A percentile compares a stretch with the other conserved stretches of the same genome.
These are phyloP conservation scores for Fragum fragum DNA, from an alignment of 2,888 invertebrate species.

Conservation along the genomic window DNA sequence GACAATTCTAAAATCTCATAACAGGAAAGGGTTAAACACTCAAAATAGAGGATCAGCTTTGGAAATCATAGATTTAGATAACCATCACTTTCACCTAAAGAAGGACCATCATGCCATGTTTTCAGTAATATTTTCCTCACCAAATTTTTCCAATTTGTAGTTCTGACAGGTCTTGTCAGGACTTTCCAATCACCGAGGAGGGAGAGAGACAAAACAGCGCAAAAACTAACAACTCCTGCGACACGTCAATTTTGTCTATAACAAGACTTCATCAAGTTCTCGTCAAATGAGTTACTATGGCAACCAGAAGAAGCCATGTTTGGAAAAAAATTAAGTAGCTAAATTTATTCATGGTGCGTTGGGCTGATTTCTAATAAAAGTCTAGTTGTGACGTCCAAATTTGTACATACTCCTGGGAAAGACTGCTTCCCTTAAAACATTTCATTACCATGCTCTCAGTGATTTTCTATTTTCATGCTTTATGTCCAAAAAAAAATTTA, in stretches of 20 bases:
- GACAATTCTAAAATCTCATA: too few relatives aligned
- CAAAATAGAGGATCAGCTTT: too few relatives aligned
- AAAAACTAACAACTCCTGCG: conserved; percentile 27
- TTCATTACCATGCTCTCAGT: neutral
- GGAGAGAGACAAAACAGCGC: conserved; percentile 3
- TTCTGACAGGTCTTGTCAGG: conserved; percentile 7
- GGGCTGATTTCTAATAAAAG: conserved; percentile 28
- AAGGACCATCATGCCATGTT: too few relatives aligned
- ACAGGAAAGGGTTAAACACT: too few relatives aligned
- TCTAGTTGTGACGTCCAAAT: conserved; percentile 14
- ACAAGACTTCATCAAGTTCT: conserved; percentile 34
- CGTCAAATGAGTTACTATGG: conserved; percentile 25
- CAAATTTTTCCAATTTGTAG: conserved; percentile 23
- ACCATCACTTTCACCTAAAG: too few relatives aligned
- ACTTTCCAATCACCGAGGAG: conserved; percentile 4
- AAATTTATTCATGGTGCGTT: conserved; percentile 30
- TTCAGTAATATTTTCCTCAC: conserved; percentile 12
- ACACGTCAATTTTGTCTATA: conserved; percentile 29
- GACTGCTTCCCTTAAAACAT: neutral
- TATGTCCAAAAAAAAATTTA: too few relatives aligned
- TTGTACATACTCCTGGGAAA: neutral
- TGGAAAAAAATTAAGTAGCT: conserved; percentile 30
- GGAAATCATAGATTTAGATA: too few relatives aligned
- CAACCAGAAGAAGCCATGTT: conserved; percentile 23
- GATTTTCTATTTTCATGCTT: too few relatives aligned